phyloP scores from a whole-genome alignment of 35 echinoderm and acorn worm species.

The Diadema setosum region DNA sequence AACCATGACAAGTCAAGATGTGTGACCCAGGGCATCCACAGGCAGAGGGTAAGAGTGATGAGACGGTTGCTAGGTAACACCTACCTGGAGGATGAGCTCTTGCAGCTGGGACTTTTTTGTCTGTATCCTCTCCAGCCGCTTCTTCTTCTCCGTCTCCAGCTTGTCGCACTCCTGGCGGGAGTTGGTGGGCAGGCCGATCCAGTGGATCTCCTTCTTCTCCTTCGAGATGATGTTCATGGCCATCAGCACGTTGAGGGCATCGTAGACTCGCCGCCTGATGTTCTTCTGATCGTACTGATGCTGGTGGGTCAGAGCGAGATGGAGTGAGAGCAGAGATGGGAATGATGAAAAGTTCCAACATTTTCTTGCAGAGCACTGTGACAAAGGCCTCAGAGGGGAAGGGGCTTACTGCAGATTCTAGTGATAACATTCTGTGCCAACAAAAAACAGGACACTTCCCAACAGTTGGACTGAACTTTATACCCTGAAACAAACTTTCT shows the following conservation, averaged over 20 bases:
- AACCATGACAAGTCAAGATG: too few relatives aligned
- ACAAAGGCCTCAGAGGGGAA: too few relatives aligned
- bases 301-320: constrained; percentile 32
- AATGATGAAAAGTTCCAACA: too few relatives aligned
- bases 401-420: too few relatives aligned
- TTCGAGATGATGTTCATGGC: constrained; percentile 99
- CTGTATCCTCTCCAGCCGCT: constrained; percentile 87
- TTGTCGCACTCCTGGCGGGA: constrained; percentile 96
- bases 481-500: too few relatives aligned
- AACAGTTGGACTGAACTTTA: too few relatives aligned
- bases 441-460: too few relatives aligned
- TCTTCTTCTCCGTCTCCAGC: constrained; percentile 85
- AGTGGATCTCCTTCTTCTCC: constrained; percentile 97
- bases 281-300: constrained; percentile 99
- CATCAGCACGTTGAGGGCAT: constrained; percentile 99
- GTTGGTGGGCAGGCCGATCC: constrained; percentile 97
- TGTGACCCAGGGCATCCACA: too few relatives aligned
- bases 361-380: too few relatives aligned
- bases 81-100: constrained; percentile 96
- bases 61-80: background rate
- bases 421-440: too few relatives aligned
- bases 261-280: constrained; percentile 95
- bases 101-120: constrained; percentile 93
- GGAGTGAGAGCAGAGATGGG: too few relatives aligned
- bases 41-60: too few relatives aligned